Evolutionary conservation across 2,888 invertebrate genomes (phyloP).

Genomic region (Lordiphosa andalusiaca): DNA sequence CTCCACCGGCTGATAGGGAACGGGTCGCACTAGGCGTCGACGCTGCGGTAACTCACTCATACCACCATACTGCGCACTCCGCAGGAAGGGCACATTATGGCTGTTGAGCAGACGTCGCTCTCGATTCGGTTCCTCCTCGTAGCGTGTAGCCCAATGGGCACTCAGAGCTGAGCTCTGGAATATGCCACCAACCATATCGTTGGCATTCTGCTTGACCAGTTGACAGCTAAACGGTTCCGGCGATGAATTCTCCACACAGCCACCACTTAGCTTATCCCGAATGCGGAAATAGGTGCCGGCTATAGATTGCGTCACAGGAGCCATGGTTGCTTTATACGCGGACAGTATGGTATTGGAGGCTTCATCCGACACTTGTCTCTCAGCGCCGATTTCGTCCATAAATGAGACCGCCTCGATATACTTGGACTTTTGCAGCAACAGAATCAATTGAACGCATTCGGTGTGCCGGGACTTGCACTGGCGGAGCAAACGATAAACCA

Average conservation of each 20-base stretch:
- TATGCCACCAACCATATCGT: conserved; percentile 69
- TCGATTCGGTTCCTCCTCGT: conserved; percentile 45
- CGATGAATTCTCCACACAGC: conserved; percentile 37
- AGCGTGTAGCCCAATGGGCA: conserved; percentile 74
- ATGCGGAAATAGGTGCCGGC: conserved; percentile 77
- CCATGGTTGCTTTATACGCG: conserved; percentile 78
- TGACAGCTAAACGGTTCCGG: conserved; percentile 77
- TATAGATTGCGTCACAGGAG: conserved; percentile 75
- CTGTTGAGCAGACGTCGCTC: conserved; percentile 32
- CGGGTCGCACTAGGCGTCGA: conserved; percentile 64
- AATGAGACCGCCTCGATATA: conserved; percentile 79
- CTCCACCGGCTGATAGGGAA: conserved; percentile 49
- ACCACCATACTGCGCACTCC: conserved; percentile 58
- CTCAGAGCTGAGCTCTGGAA: conserved; percentile 77
- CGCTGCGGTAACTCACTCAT: conserved; percentile 6
- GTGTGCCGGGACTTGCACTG: conserved; percentile 60
- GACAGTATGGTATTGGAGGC: conserved; percentile 71
- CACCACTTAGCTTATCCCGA: conserved; percentile 59
- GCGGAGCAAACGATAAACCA: conserved; percentile 73
- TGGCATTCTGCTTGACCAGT: conserved; percentile 72
- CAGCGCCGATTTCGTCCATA: conserved; percentile 74
- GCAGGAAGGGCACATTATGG: conserved; percentile 76
- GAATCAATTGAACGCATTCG: conserved; percentile 76
- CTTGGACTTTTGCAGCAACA: conserved; percentile 77
- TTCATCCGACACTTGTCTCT: conserved; percentile 53